phyloP scores from a whole-genome alignment of 2,113 vertebrate genomes.

The Sturnira hondurensis region DNA sequence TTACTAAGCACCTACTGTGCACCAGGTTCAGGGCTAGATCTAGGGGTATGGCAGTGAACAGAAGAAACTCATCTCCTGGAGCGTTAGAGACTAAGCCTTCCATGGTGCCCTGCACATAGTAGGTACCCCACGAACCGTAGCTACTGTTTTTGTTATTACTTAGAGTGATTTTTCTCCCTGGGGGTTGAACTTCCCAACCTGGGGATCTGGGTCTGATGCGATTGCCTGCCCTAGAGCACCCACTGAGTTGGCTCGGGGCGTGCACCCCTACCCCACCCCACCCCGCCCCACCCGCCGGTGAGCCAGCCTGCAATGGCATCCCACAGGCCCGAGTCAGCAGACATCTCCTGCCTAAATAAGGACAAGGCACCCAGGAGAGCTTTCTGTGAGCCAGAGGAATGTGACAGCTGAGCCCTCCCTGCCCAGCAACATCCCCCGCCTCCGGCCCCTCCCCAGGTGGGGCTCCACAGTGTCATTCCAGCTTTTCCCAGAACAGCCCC shows the following conservation, averaged over 20 bases:
- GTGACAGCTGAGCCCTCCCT: conserved; percentile 67
- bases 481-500: conserved; percentile 1
- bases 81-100: background rate
- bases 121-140: background rate
- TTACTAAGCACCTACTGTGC: background rate
- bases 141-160: background rate
- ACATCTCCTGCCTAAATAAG: conserved; percentile 76
- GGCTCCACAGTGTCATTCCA: background rate
- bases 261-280: background rate
- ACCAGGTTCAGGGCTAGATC: background rate
- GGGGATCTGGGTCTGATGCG: background rate
- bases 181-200: background rate
- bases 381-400: conserved; percentile 60
- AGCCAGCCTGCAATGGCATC: background rate
- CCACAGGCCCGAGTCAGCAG: conserved; percentile 54
- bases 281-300: background rate
- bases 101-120: background rate
- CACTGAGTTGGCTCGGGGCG: background rate
- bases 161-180: background rate
- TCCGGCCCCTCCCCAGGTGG: conserved; percentile 62
- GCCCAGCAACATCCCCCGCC: background rate
- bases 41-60: background rate
- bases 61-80: background rate
- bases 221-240: background rate
- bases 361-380: conserved; percentile 54